Evolutionary conservation across 2,113 vertebrate species (phyloP).

Genomic region (Megaceryle torquata): DNA sequence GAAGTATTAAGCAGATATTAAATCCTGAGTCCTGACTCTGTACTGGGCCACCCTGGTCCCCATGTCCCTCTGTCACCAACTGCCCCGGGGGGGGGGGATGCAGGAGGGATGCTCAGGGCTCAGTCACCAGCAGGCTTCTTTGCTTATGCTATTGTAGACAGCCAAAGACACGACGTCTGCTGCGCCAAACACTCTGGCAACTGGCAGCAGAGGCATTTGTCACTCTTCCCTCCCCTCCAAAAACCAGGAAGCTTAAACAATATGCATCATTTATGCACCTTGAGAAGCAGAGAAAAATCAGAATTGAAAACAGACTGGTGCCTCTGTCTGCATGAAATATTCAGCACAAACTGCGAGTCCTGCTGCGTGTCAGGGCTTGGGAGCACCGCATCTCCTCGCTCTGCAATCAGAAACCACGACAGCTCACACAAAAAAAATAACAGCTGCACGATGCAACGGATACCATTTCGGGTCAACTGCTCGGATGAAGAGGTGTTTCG

Average conservation of each 20-base stretch:
- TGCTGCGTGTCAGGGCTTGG: slow-evolving; percentile 22
- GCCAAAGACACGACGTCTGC: background rate
- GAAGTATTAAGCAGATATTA: background rate
- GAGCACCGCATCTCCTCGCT: background rate
- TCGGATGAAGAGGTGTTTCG: background rate
- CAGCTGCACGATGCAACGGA: background rate
- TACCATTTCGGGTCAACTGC: background rate
- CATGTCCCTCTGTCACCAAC: fast-evolving
- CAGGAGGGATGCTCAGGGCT: background rate
- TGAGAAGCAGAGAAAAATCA: background rate
- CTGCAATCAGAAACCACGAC: background rate
- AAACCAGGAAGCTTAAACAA: slow-evolving; percentile 31
- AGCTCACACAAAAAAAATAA: background rate
- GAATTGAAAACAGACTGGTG: background rate
- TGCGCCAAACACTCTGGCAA: background rate
- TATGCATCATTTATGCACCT: slow-evolving; percentile 62
- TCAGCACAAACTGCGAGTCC: slow-evolving; percentile 28
- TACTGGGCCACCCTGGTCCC: background rate
- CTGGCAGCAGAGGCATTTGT: background rate
- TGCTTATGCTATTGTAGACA: background rate
- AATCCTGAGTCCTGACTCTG: background rate
- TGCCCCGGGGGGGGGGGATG: no score
- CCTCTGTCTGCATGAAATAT: slow-evolving; percentile 64
- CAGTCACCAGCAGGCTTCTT: background rate
- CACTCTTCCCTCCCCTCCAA: background rate